Conservation (phyloP, 2,113 vertebrate genomes). For the Epinephelus moara region DNA sequence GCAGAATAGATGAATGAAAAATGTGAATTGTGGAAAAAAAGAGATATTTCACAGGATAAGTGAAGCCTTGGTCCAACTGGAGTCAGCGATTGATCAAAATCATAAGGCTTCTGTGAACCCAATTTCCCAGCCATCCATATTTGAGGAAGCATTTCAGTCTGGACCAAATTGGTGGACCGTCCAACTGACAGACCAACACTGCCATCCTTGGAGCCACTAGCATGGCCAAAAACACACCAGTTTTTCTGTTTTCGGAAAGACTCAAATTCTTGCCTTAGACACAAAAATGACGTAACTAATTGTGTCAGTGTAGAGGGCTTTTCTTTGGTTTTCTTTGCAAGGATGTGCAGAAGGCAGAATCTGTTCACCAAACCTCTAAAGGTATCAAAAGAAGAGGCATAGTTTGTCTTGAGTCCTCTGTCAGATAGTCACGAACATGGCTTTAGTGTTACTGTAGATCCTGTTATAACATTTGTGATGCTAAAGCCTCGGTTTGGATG, state of each 20-base stretch:
- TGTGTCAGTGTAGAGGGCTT: neutral
- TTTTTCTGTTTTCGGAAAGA: neutral
- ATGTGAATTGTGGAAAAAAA: too few species aligned
- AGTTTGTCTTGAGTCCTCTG: slow-evolving; percentile 1
- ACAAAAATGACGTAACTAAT: neutral
- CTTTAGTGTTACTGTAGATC: slow-evolving; percentile 21
- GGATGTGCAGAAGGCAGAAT: neutral
- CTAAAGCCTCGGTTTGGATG: slow-evolving; percentile 53
- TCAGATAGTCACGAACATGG: slow-evolving; percentile 15
- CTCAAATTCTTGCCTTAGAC: too few species aligned
- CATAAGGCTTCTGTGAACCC: neutral
- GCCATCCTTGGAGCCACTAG: neutral
- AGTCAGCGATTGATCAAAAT: neutral
- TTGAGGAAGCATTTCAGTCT: neutral
- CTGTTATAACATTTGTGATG: slow-evolving; percentile 42
- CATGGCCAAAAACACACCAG: neutral
- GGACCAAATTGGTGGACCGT: neutral
- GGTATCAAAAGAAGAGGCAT: neutral
- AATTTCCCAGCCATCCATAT: too few species aligned
- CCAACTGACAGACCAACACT: neutral
- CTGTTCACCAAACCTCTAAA: slow-evolving; percentile 12
- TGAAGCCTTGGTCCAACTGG: too few species aligned
- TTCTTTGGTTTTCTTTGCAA: neutral
- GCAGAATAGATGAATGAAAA: too few species aligned
- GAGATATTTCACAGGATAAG: too few species aligned